Base-by-base conservation (phyloP, 2,888 invertebrate species). In the Theretra japonica region DNA sequence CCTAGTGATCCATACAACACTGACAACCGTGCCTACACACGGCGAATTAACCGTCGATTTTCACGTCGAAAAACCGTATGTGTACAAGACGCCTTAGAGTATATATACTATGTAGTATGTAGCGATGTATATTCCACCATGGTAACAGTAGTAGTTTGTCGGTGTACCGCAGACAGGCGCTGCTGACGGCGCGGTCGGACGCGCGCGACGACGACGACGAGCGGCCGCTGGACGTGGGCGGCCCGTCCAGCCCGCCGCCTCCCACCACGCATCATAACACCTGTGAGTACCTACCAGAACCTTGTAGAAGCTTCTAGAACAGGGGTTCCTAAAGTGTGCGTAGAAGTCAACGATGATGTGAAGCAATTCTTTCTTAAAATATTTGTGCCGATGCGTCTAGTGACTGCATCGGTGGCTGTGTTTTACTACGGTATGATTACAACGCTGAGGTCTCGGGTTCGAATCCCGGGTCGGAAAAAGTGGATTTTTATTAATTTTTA, bases 221-320 rank as follows among this genome's bases (percentile, higher is more conserved):
- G 89, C 96, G 97, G 83, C 95, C 97, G 33, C 92, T 98, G 85
- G 98, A 98, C 90, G 98, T 98, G 30, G 98, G 98, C 0, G 98
- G 98, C 0, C 98, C 97, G 48, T 96, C 97, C 70, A 97, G 98
- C 83, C 97, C 97, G 80, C 97, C 97, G 15, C 95, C 97, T 62
- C 96, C 97, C 11, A 91, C 95, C 28, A 86, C 90, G 72, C 89
- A 88, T 72, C 87, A 91, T 82, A 87, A 87, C 79, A 82, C 87
- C 82, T 92, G 93, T 93, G 73, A 92, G 93, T 90, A 84, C 41
- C 1, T 41, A 28, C 28, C 5, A 41, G 41, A 41, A 33, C 11
- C 0, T 21, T n/a, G 41, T 41, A 41, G 41, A 41, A 33, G 2
- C 1, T 21, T n/a, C 30, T 21, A 57, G 6, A 41, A 41, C 41